These are phyloP conservation scores for Perca schrenkii DNA, from an alignment of 2,113 vertebrate species.

Conservation along the genomic window DNA sequence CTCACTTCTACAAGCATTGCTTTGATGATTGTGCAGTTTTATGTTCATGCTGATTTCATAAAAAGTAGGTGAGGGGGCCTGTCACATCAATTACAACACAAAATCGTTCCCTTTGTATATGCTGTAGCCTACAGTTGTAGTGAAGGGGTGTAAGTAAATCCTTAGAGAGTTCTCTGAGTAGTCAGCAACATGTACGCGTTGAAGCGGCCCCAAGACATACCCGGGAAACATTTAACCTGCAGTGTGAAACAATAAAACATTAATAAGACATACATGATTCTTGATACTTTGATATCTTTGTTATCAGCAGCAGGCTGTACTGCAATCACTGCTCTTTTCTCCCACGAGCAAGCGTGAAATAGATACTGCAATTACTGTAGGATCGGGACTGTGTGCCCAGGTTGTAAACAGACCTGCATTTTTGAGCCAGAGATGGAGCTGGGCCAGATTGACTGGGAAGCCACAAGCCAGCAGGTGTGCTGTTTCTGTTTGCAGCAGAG, in stretches of 20 bases:
- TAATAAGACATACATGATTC: conserved; percentile 17
- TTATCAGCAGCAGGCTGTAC: conserved; percentile 27
- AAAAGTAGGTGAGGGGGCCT: conserved; percentile 58
- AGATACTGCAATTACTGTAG: conserved; percentile 49
- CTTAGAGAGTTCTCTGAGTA: conserved; percentile 39
- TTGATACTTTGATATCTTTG: conserved; percentile 33
- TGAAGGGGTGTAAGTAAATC: conserved; percentile 32
- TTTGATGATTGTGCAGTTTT: conserved; percentile 71
- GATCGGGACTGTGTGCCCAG: conserved; percentile 52
- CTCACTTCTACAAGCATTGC: conserved; percentile 26
- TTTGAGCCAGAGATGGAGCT: conserved; percentile 70
- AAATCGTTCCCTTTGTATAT: conserved; percentile 31
- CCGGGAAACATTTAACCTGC: conserved; percentile 32
- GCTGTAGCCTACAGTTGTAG: conserved; percentile 35
- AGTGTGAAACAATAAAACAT: conserved; percentile 29
- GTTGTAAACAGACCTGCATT: conserved; percentile 71
- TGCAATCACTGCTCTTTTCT: neutral
- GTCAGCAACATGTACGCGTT: conserved; percentile 54
- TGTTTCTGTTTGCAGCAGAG: conserved; percentile 77
- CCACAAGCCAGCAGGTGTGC: conserved; percentile 80
- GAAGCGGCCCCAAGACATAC: neutral
- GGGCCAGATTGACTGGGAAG: conserved; percentile 73
- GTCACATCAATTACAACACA: conserved; percentile 70
- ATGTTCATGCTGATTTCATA: conserved; percentile 60
- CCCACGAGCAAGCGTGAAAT: conserved; percentile 21